phyloP scores from a whole-genome alignment of 1,140 invertebrate species.

The Drosophila erecta region DNA sequence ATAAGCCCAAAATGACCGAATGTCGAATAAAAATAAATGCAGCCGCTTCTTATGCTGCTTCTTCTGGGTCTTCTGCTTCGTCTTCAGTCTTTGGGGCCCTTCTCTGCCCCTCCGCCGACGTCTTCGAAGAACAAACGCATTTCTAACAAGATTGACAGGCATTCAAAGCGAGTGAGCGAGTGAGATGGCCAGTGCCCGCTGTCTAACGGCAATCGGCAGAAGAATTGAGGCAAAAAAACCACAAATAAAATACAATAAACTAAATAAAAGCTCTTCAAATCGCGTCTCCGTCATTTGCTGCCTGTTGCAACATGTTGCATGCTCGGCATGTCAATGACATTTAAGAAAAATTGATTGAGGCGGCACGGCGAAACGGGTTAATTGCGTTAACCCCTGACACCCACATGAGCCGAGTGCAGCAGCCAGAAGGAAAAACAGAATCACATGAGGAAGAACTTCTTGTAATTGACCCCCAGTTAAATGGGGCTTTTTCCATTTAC shows the following conservation, averaged over 20 bases:
- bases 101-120: not conserved
- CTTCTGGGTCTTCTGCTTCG: slow-evolving; percentile 7
- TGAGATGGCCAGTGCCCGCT: not conserved
- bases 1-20: slow-evolving; percentile 55
- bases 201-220: slow-evolving; percentile 29
- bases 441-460: slow-evolving; percentile 3
- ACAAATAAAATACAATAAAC: not conserved
- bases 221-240: slow-evolving; percentile 22
- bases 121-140: slow-evolving; percentile 51
- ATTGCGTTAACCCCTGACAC: slow-evolving; percentile 65
- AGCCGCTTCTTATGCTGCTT: slow-evolving; percentile 23
- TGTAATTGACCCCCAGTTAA: not conserved
- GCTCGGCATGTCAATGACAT: slow-evolving; percentile 62
- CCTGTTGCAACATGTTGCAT: slow-evolving; percentile 32
- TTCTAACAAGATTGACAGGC: slow-evolving; percentile 59
- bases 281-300: slow-evolving; percentile 19
- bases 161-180: slow-evolving; percentile 14
- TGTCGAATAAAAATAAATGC: slow-evolving; percentile 66
- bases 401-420: slow-evolving; percentile 24
- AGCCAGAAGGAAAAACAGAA: not conserved
- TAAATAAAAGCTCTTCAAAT: slow-evolving; percentile 23
- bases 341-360: slow-evolving; percentile 56
- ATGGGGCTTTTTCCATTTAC: slow-evolving; percentile 9
- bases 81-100: slow-evolving; percentile 1
- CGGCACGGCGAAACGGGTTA: slow-evolving; percentile 46